Base-by-base conservation (phyloP, 1,140 invertebrate genomes). In the Sitophilus oryzae region DNA sequence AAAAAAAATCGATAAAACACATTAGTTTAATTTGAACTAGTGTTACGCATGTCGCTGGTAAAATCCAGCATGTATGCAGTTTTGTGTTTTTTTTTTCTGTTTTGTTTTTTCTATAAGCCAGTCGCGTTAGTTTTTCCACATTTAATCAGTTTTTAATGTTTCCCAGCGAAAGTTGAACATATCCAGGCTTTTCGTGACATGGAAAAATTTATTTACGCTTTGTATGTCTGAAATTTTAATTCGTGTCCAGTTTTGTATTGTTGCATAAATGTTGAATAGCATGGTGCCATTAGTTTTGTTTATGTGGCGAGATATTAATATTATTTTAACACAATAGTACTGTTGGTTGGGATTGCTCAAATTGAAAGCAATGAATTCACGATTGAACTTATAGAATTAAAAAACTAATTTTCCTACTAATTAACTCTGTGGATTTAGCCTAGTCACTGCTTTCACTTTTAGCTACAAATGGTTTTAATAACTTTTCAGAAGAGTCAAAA, bases 361-460 rank as follows among this genome's bases (percentile, higher is more conserved):
- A 54, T 23, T 48, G 53, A 55, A 55, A 55, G 37, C 53, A 44
- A 15, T 11, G 38, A 23, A 22, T 56, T 56, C 20, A 45, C 37
- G 10, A 8, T 15, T 20, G 21, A 20, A 10, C 15, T 11, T 46
- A 10, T 3, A 11, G 21, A 20, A 16, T 4, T 22, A 56, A 51
- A 44, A 38, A 56, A 40, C 47, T 44, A 56, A 50, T 56, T 50
- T 44, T 15, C 23, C 45, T 22, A 37, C 30, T 35, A 56, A 56
- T 56, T 50, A 56, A 56, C 46, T 45, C 48, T 51, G n/a, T n/a
- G 14, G 21, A 49, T 56, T 50, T 47, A 51, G 14, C 36, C 36
- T 21, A 19, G 45, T 35, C 36, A 23, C 38, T 18, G 41, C 54
- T 56, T 56, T 56, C 46, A 56, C 54, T 56, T 56, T 56, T 55